Evolutionary conservation across 2,888 invertebrate species (phyloP).

Genomic region (Ametastegia equiseti): DNA sequence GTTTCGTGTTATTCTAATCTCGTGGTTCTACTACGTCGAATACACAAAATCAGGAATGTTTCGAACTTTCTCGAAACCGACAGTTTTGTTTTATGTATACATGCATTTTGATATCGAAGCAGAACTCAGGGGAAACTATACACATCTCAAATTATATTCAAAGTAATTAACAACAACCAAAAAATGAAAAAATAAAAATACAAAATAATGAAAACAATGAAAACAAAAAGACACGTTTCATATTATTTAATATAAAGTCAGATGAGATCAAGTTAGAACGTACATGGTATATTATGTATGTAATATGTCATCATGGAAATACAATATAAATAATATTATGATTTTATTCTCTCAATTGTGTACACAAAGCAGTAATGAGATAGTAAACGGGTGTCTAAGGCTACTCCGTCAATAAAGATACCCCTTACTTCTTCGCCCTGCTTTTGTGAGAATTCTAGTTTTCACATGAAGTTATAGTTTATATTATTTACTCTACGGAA

Average conservation of each 20-base stretch:
- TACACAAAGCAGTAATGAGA: conserved; percentile 9
- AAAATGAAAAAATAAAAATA: neutral
- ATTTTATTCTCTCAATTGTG: conserved; percentile 10
- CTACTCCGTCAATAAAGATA: conserved; percentile 4
- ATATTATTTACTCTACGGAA: neutral
- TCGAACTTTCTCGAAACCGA: too few relatives aligned
- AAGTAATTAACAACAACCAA: neutral
- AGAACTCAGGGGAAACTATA: too few relatives aligned
- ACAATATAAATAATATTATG: conserved; percentile 3
- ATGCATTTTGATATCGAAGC: too few relatives aligned
- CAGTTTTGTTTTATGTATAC: too few relatives aligned
- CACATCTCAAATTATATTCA: neutral
- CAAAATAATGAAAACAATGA: too few relatives aligned
- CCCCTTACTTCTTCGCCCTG: neutral
- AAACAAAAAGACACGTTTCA: neutral
- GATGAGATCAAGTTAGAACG: conserved; percentile 32
- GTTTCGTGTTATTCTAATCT: too few relatives aligned
- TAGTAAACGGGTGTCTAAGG: conserved; percentile 10
- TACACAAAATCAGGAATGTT: too few relatives aligned
- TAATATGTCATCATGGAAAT: conserved; percentile 8
- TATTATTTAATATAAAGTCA: conserved; percentile 21
- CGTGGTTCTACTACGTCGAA: too few relatives aligned
- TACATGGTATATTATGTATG: neutral
- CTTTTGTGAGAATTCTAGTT: neutral
- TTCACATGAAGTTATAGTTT: neutral